phyloP scores from a whole-genome alignment of 2,113 vertebrate species.

The Peromyscus californicus region DNA sequence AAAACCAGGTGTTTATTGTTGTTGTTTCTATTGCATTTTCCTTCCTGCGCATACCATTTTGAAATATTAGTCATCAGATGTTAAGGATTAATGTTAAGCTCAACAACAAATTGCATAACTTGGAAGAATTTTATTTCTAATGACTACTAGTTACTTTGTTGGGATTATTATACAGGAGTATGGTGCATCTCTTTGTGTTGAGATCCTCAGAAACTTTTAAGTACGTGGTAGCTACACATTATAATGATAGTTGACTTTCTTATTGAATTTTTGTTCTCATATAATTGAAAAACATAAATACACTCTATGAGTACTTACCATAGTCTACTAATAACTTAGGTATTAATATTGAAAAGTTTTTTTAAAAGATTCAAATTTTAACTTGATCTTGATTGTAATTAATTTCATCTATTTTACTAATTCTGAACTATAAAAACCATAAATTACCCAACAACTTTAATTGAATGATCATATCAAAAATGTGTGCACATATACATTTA shows the following conservation, averaged over 20 bases:
- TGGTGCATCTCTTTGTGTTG: conserved; percentile 22
- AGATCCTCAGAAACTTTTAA: conserved; percentile 32
- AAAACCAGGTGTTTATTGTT: conserved; percentile 51
- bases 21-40: conserved; percentile 76
- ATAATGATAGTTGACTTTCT: neutral
- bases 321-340: neutral
- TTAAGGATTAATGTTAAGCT: conserved; percentile 75
- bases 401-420: neutral
- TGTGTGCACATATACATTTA: too few relatives aligned
- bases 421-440: neutral
- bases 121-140: conserved; percentile 66
- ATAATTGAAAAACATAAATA: conserved; percentile 28
- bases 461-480: neutral
- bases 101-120: conserved; percentile 60
- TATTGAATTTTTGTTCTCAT: neutral
- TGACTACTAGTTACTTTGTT: conserved; percentile 39
- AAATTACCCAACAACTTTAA: neutral
- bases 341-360: conserved; percentile 12
- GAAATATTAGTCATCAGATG: conserved; percentile 75
- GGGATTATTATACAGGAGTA: conserved; percentile 4
- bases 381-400: conserved; percentile 32
- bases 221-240: neutral
- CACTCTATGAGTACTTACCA: neutral
- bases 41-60: conserved; percentile 76
- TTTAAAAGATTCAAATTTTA: conserved; percentile 10